Evolutionary conservation across 2,888 invertebrate species (phyloP).

Genomic region (Drosophila villosipedis): DNA sequence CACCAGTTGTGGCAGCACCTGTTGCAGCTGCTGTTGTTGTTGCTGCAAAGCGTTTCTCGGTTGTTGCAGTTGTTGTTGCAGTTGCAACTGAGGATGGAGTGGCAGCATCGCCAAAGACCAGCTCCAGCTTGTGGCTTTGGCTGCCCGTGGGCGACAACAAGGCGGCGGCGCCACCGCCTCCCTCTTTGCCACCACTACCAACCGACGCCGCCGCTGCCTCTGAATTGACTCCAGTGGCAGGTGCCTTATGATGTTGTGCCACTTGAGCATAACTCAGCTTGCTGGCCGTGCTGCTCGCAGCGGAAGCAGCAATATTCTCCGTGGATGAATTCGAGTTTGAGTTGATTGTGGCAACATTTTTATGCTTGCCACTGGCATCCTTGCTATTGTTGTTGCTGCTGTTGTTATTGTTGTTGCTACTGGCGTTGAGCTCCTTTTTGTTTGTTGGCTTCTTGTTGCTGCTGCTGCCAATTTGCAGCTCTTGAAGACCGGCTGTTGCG

Average conservation of each 20-base stretch:
- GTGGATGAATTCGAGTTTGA: conserved; percentile 73
- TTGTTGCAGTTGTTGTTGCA: conserved; percentile 30
- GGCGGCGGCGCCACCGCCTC: background rate
- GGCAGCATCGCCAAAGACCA: conserved; percentile 54
- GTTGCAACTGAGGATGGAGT: conserved; percentile 42
- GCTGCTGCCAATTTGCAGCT: conserved; percentile 47
- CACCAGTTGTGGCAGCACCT: conserved; percentile 24
- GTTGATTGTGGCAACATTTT: conserved; percentile 74
- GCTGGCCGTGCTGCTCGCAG: conserved; percentile 60
- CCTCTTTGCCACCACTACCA: background rate
- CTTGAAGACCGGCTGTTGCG: conserved; percentile 86
- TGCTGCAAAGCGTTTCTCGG: conserved; percentile 59
- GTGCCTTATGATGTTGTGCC: conserved; percentile 87
- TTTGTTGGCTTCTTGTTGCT: conserved; percentile 74
- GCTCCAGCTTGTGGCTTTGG: conserved; percentile 71
- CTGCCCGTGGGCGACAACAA: conserved; percentile 61
- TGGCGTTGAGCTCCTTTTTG: conserved; percentile 67
- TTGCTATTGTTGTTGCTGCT: conserved; percentile 58
- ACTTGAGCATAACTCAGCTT: conserved; percentile 89
- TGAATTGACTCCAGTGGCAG: conserved; percentile 78
- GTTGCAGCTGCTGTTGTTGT: conserved; percentile 21
- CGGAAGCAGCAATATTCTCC: conserved; percentile 75
- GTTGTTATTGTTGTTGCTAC: conserved; percentile 74
- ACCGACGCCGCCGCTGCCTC: background rate
- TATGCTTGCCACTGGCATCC: conserved; percentile 77